Evolutionary conservation across 2,888 invertebrate species (phyloP).

Genomic region (Ectobius pallidus): DNA sequence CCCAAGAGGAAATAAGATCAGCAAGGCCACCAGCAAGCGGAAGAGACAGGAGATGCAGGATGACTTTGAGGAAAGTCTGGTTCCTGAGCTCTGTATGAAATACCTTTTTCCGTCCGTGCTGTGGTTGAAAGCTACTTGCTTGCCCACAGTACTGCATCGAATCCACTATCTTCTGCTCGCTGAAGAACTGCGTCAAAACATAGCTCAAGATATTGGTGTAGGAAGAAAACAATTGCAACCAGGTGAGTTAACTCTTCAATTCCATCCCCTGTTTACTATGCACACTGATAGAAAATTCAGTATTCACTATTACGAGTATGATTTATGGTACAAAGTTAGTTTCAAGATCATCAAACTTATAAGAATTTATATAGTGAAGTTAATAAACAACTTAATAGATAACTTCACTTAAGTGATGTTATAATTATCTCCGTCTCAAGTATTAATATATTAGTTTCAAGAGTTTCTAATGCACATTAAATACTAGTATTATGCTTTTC

Average conservation of each 20-base stretch:
- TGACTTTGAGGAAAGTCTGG: conserved; percentile 69
- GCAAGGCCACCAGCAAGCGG: conserved; percentile 50
- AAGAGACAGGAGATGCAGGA: conserved; percentile 58
- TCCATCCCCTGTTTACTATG: not conserved
- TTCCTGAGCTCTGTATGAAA: conserved; percentile 86
- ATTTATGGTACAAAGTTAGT: too few relatives aligned
- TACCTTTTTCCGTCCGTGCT: conserved; percentile 73
- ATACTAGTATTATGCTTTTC: too few relatives aligned
- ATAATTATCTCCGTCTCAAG: too few relatives aligned
- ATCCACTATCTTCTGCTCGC: conserved; percentile 71
- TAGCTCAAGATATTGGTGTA: conserved; percentile 58
- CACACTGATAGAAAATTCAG: not conserved
- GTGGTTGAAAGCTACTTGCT: conserved; percentile 82
- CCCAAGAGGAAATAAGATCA: conserved; percentile 50
- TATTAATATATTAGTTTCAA: too few relatives aligned
- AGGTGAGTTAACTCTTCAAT: conserved; percentile 47
- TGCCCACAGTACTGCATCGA: conserved; percentile 87
- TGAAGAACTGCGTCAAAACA: conserved; percentile 69
- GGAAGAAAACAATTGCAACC: conserved; percentile 50
- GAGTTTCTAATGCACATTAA: too few relatives aligned
- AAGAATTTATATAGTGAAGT: too few relatives aligned
- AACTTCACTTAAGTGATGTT: too few relatives aligned
- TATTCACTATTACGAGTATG: not conserved
- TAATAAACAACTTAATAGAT: too few relatives aligned
- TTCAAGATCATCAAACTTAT: too few relatives aligned